Percentiles rank a stretch among this genome's conserved stretches.
Conservation (phyloP, 2,797 vertebrate genomes). For the Okamejei kenojei region DNA sequence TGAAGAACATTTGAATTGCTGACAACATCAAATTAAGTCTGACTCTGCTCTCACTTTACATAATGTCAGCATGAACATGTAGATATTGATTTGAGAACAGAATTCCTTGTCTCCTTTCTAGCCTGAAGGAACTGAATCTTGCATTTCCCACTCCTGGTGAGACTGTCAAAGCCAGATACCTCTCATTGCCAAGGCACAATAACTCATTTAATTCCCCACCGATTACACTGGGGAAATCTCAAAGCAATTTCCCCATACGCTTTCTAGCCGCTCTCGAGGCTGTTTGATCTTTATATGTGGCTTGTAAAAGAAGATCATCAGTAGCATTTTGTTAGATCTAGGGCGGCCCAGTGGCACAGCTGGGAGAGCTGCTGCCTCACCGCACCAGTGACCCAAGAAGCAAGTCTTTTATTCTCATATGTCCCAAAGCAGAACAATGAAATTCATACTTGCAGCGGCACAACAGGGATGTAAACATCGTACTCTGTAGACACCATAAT, state of each 20-base stretch:
- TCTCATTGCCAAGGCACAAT: neutral
- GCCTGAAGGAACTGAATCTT: neutral
- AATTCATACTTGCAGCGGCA: too few relatives aligned
- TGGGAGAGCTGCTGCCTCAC: too few relatives aligned
- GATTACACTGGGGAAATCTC: neutral
- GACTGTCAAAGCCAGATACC: neutral
- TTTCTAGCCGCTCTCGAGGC: neutral
- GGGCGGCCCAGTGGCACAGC: too few relatives aligned
- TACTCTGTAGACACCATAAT: too few relatives aligned
- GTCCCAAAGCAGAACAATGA: too few relatives aligned
- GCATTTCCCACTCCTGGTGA: neutral
- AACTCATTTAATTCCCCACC: neutral
- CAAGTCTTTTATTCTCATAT: too few relatives aligned
- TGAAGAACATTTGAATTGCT: neutral
- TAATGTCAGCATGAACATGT: neutral
- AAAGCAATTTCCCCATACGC: neutral
- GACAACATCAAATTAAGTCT: neutral
- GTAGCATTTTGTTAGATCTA: neutral
- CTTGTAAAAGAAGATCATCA: neutral
- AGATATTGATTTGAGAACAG: neutral
- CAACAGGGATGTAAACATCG: too few relatives aligned
- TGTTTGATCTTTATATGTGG: neutral
- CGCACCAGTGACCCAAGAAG: too few relatives aligned
- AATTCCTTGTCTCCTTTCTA: neutral
- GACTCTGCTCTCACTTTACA: neutral